These are phyloP conservation scores for Actias luna DNA, from an alignment of 2,888 invertebrate species.

Conservation along the genomic window DNA sequence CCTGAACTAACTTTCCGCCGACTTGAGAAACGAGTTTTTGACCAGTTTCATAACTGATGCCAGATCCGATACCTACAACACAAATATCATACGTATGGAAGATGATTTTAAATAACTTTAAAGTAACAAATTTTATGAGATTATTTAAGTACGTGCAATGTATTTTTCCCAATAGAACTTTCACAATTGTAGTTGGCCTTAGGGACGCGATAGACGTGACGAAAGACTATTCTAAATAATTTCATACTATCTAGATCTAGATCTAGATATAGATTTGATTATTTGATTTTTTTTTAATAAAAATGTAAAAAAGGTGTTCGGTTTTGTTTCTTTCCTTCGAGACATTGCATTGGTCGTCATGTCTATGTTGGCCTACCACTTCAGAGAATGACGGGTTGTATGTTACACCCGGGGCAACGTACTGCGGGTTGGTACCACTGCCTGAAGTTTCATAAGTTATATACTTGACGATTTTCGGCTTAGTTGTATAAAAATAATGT, in stretches of 20 bases:
- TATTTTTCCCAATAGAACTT: not conserved
- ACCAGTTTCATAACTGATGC: conserved; percentile 4
- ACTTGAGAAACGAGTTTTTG: conserved; percentile 11
- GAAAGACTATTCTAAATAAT: conserved; percentile 9
- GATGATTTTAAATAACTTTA: too few relatives aligned
- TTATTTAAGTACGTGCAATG: not conserved
- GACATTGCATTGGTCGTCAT: conserved; percentile 68
- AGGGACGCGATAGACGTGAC: not conserved
- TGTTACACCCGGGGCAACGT: conserved; percentile 59
- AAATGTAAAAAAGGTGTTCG: not conserved
- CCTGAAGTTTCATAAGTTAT: conserved; percentile 70
- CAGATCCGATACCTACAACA: conserved; percentile 9
- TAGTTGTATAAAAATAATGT: conserved; percentile 43
- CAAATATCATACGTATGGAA: too few relatives aligned
- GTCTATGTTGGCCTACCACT: conserved; percentile 55
- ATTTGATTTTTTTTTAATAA: conserved; percentile 17
- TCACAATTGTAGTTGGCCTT: conserved; percentile 14
- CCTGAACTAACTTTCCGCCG: conserved; percentile 1
- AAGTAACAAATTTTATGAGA: not conserved
- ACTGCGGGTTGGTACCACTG: conserved; percentile 63
- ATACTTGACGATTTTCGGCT: conserved; percentile 50
- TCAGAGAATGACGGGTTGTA: conserved; percentile 62
- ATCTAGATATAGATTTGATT: conserved; percentile 30
- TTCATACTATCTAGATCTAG: not conserved
- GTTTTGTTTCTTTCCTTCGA: conserved; percentile 37